Evolutionary conservation across 53 echinoderm and acorn worm genomes (phyloP).

Genomic region (Mesocentrotus franciscanus): DNA sequence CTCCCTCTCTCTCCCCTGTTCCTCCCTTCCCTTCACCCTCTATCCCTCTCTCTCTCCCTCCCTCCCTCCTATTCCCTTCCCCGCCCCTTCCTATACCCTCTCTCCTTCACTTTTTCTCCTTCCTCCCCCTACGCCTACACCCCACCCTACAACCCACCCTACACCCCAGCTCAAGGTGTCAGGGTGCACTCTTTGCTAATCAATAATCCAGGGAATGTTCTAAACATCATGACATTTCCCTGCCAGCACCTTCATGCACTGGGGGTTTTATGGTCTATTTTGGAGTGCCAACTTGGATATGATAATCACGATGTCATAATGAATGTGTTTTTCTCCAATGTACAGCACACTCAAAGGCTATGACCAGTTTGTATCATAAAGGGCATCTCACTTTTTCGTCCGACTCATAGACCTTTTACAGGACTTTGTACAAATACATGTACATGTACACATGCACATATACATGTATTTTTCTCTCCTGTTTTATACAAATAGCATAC

Average conservation of each 20-base stretch:
- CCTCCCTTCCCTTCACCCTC: neutral
- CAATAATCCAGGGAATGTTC: conserved; percentile 49
- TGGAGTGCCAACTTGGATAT: neutral
- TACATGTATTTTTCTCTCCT: no score
- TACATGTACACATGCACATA: no score
- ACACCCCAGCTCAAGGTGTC: neutral
- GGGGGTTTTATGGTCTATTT: neutral
- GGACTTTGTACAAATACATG: no score
- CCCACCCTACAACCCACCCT: neutral
- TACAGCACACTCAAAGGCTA: neutral
- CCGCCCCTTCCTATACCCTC: neutral
- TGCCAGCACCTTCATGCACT: neutral
- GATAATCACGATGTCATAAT: neutral
- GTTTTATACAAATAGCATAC: no score
- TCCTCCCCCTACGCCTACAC: no score
- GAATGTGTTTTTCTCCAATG: neutral
- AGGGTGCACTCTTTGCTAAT: conserved; percentile 19
- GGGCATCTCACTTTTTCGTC: no score
- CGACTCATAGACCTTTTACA: no score
- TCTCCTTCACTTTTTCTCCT: neutral
- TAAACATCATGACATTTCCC: conserved; percentile 56
- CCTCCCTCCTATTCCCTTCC: neutral
- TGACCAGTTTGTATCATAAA: neutral
- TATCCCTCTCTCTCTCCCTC: neutral
- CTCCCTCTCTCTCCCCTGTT: neutral